Evolutionary conservation across 2,113 vertebrate species (phyloP), one percentile per base, ranked within the genome.

Genomic region (Psophia crepitans): DNA sequence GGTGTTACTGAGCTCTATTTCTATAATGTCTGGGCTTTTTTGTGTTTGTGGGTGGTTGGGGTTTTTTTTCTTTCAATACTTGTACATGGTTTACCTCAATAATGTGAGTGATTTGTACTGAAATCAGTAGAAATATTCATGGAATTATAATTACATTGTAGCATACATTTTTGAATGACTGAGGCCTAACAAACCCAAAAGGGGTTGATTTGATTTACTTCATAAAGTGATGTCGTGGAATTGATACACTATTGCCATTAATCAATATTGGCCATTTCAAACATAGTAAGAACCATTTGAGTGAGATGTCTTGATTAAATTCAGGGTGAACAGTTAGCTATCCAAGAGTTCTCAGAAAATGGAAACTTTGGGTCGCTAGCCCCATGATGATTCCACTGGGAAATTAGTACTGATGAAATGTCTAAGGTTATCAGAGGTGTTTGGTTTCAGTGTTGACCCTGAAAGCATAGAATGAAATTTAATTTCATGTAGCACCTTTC

Each of bases 281-380:
- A 43, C 53, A 53, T 39, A 63, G 58, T 78, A 93, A 93, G 95
- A 94, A 44, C 30, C 28, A 64, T 80, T 33, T 77, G 57, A 90
- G 33, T 41, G 76, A 86, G 44, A 27, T 92, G 84, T 75, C 86
- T 14, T 87, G 81, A 92, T 92, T 93, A 94, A 95, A 66, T 93
- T 92, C 86, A 49, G 69, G 74, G 69, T 81, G 68, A 95, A 51
- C 57, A 84, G 8, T 89, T 92, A 77, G 63, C 80, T 75, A 96
- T 73, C 43, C 9, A 13, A 86, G 57, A 81, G 28, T 77, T 81
- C 33, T 86, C 14, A 61, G 78, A 57, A 92, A 96, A 93, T 80
- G 71, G 39, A 71, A 87, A 91, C 64, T 73, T 68, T 49, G 75
- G 37, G 18, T 82, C 6, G 2, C 82, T 63, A 83, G 32, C 33